Percentiles rank a stretch among this genome's conserved stretches.
These are phyloP conservation scores for Parnassius orleans DNA, from an alignment of 2,888 invertebrate species.

Conservation along the genomic window DNA sequence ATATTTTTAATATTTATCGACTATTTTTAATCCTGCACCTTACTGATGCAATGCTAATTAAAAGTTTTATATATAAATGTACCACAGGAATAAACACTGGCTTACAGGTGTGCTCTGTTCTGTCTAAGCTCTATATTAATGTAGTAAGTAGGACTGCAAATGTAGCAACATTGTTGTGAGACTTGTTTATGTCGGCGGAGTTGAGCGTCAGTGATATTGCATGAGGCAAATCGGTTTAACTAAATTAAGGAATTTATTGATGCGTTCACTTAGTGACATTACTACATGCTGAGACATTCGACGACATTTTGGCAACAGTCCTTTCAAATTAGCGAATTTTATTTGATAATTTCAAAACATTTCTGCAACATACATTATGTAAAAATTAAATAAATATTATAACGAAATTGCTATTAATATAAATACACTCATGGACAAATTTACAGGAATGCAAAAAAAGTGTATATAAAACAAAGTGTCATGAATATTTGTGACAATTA, in stretches of 20 bases:
- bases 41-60: no score
- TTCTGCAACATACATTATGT: not conserved
- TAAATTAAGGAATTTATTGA: constrained; percentile 67
- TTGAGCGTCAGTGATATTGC: constrained; percentile 39
- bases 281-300: constrained; percentile 32
- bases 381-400: no score
- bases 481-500: no score
- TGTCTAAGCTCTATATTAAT: constrained; percentile 6
- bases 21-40: no score
- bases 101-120: no score
- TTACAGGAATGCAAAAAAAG: no score
- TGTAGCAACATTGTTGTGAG: constrained; percentile 38
- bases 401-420: no score
- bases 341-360: constrained; percentile 7
- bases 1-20: no score
- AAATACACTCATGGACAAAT: not conserved
- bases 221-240: constrained; percentile 53
- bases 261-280: constrained; percentile 42
- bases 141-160: constrained; percentile 21
- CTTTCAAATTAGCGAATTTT: constrained; percentile 25
- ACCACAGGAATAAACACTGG: no score
- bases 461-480: no score
- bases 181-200: constrained; percentile 31
- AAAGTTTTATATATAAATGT: no score
- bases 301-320: constrained; percentile 48